phyloP scores from a whole-genome alignment of 2,888 invertebrate species.

The Epinotia ramella region DNA sequence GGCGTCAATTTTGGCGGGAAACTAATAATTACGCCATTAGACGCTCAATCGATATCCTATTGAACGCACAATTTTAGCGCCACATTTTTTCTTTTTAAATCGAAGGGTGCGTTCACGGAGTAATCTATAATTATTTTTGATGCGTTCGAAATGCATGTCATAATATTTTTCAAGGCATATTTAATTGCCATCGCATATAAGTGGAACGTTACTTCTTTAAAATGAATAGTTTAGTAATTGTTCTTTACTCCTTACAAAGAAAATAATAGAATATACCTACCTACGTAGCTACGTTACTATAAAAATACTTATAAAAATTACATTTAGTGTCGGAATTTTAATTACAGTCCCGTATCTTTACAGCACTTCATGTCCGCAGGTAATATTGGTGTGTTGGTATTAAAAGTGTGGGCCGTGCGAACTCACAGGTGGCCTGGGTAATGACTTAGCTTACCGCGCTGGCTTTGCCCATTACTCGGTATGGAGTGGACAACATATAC shows the following conservation, averaged over 20 bases:
- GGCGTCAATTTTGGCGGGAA: slow-evolving; percentile 80
- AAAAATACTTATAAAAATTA: slow-evolving; percentile 37
- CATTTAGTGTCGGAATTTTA: slow-evolving; percentile 52
- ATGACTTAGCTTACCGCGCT: slow-evolving; percentile 67
- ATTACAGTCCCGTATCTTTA: slow-evolving; percentile 69
- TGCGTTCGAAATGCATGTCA: slow-evolving; percentile 72
- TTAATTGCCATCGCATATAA: slow-evolving; percentile 9
- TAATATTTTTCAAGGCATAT: slow-evolving; percentile 65
- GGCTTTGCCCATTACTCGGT: slow-evolving; percentile 79
- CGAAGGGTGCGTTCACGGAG: slow-evolving; percentile 60
- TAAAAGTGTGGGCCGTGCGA: slow-evolving; percentile 76
- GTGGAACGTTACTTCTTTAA: not conserved
- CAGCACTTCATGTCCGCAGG: slow-evolving; percentile 54
- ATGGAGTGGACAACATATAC: slow-evolving; percentile 65
- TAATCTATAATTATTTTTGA: slow-evolving; percentile 70
- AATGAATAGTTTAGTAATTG: not conserved
- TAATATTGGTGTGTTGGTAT: slow-evolving; percentile 54
- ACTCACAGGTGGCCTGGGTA: slow-evolving; percentile 65
- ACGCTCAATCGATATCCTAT: slow-evolving; percentile 80
- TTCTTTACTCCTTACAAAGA: not conserved
- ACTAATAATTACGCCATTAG: slow-evolving; percentile 82
- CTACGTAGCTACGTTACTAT: slow-evolving; percentile 13
- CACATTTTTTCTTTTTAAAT: slow-evolving; percentile 58
- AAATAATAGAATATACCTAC: not conserved
- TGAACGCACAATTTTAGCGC: slow-evolving; percentile 69